These are phyloP conservation scores for Cryptotermes secundus DNA, from an alignment of 1,140 invertebrate genomes.

Conservation along the genomic window DNA sequence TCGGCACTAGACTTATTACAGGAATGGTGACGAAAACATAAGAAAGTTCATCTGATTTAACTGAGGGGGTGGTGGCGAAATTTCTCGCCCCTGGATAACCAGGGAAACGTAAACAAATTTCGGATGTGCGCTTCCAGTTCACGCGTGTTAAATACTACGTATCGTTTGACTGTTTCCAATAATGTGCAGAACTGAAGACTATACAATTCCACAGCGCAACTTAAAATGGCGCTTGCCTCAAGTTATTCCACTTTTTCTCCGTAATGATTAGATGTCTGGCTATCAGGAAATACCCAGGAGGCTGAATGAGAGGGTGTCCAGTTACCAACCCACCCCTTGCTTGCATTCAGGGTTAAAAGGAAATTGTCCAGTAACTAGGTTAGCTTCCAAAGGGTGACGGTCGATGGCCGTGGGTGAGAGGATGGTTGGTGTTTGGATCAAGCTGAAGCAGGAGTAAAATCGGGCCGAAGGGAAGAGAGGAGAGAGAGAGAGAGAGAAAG, in stretches of 20 bases:
- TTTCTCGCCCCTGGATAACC: too few relatives aligned
- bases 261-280: background rate
- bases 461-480: background rate
- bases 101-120: too few relatives aligned
- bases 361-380: slow-evolving; percentile 14
- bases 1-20: too few relatives aligned
- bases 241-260: background rate
- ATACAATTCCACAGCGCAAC: background rate
- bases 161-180: too few relatives aligned
- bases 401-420: background rate
- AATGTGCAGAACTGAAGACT: background rate
- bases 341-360: background rate
- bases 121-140: too few relatives aligned
- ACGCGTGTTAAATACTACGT: too few relatives aligned
- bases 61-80: too few relatives aligned
- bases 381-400: background rate
- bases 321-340: background rate
- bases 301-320: background rate
- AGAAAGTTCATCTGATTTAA: too few relatives aligned
- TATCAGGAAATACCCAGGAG: background rate
- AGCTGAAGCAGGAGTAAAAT: background rate
- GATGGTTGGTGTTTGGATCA: background rate
- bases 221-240: background rate
- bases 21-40: too few relatives aligned
- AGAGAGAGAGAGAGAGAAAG: background rate